phyloP scores from a whole-genome alignment of 2,113 vertebrate genomes.

The Baryphthengus martii region DNA sequence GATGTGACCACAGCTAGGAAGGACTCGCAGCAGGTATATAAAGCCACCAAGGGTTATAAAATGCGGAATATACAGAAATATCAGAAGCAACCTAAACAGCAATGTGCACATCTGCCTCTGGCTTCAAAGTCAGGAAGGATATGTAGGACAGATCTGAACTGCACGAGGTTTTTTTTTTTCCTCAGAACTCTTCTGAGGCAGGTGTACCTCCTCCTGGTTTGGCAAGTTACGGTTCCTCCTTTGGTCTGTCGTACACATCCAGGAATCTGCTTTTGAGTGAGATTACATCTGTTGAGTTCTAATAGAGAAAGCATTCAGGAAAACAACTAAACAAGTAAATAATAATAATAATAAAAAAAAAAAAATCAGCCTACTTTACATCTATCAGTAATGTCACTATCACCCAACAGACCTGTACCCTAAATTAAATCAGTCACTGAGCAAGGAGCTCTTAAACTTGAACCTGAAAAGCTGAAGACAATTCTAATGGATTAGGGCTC shows the following conservation, averaged over 20 bases:
- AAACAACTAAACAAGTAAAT: background rate
- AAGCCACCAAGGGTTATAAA: background rate
- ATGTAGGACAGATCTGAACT: background rate
- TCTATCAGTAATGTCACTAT: background rate
- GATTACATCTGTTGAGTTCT: background rate
- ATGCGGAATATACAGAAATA: background rate
- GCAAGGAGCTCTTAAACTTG: background rate
- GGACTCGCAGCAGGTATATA: background rate
- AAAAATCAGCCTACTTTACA: fast-evolving
- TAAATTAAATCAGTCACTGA: background rate
- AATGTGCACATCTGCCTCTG: fast-evolving
- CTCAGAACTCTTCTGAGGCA: background rate
- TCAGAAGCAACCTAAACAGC: background rate
- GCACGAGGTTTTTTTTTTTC: background rate
- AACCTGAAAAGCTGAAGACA: background rate
- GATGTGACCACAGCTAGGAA: background rate
- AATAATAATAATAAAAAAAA: no score
- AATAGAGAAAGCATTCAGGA: background rate
- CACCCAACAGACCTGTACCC: background rate
- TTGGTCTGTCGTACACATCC: background rate
- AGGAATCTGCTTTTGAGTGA: background rate
- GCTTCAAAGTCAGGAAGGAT: background rate
- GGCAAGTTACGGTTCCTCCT: background rate
- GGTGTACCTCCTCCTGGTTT: background rate
- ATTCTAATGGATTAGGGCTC: background rate